Base-by-base conservation (phyloP, 2,888 invertebrate species). In the Tricholauxania praeusta region DNA sequence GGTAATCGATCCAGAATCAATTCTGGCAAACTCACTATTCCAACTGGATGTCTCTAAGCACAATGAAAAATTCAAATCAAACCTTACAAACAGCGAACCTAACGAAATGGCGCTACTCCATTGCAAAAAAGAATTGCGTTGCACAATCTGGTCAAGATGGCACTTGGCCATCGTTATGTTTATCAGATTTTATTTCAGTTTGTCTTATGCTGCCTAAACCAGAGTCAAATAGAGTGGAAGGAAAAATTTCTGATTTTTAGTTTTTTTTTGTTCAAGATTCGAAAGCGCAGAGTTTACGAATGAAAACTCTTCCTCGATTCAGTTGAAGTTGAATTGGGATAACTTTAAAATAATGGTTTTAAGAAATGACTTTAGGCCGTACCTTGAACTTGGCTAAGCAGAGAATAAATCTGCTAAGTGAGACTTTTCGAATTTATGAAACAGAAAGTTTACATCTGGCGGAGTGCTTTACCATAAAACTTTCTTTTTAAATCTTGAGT, bases 91-190 rank as follows among this genome's bases (percentile, higher is more conserved):
- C 8, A n/a, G n/a, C 7, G 17, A 62, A 62, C 62, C 39, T 62
- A 47, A 62, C 62, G 39, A 62, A 39, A 39, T 62, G 62, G 62
- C 47, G 39, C 62, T 62, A 62, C 47, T 2, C 32, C 15, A 65
- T 12, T 32, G 7, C 32, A 5, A 32, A 62, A 12, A 62, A 62
- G 39, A 39, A 48, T 47, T 17, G 22, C 12, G 19, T 12, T 39
- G 62, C 39, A 39, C 39, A 39, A 17, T 60, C 39, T 64, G 66
- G 52, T 66, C 66, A 53, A 66, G 66, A 53, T 66, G 66, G 66
- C 52, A 64, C 51, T 53, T 52, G 66, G 32, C 19, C 47, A 63
- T 63, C 62, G 47, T 17, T 48, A 28, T 32, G 65, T 65, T 52
- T 51, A 17, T 62, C 17, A 12, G 39, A 17, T 32, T 62, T 47